Conservation (phyloP, 2,888 invertebrate genomes). For the Reticulitermes lucifugus region DNA sequence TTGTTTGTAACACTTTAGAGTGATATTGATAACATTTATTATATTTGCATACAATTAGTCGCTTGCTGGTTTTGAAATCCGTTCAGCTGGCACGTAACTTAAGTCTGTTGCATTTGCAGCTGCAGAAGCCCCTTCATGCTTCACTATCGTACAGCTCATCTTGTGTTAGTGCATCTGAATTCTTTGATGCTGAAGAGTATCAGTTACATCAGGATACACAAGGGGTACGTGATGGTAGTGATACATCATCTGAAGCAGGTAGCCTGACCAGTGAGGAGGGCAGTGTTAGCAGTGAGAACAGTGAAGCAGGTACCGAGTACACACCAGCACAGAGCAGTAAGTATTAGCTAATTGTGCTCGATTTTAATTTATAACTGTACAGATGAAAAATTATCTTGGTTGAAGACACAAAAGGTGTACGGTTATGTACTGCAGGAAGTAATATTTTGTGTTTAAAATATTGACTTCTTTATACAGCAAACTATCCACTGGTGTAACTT, state of each 20-base stretch:
- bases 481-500: too few relatives aligned
- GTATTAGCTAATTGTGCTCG: constrained; percentile 42
- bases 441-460: not conserved
- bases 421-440: not conserved
- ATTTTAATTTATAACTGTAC: not conserved
- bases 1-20: too few relatives aligned
- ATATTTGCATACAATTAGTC: too few relatives aligned
- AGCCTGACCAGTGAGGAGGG: constrained; percentile 76
- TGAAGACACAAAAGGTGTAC: not conserved
- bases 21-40: too few relatives aligned
- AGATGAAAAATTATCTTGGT: too few relatives aligned
- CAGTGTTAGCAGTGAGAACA: constrained; percentile 77
- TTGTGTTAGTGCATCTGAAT: constrained; percentile 80
- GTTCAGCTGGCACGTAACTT: too few relatives aligned
- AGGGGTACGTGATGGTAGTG: constrained; percentile 65
- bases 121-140: constrained; percentile 65
- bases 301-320: constrained; percentile 67
- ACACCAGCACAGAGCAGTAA: constrained; percentile 62
- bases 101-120: not conserved
- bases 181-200: constrained; percentile 78
- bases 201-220: constrained; percentile 57
- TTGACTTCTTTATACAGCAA: too few relatives aligned
- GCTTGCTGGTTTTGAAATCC: too few relatives aligned
- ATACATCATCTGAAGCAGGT: constrained; percentile 80
- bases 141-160: constrained; percentile 82